Base-by-base conservation (phyloP, 2,113 vertebrate species). In the Notechis scutatus region DNA sequence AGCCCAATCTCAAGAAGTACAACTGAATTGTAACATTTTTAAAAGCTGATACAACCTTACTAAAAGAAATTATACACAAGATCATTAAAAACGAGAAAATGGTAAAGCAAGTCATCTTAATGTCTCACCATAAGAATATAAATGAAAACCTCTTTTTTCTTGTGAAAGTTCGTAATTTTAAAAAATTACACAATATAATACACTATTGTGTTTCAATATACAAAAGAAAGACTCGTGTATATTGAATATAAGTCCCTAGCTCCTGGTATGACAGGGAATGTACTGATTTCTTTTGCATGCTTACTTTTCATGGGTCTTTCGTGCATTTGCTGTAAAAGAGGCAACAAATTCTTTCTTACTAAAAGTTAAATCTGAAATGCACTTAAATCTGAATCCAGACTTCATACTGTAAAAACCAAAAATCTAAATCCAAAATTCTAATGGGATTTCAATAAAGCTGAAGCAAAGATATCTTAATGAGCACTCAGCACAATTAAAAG, bases 381-480 rank as follows among this genome's bases (percentile, higher is more conserved):
- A 87, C 54, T 93, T 81, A 93, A 57, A 69, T 69, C 85, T 61
- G 91, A 94, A 93, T 91, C 47, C 92, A 95, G 94, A 34, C 1
- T 87, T 74, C 7, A 81, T 34, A 69, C 12, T 69, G 34, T 81
- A 81, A 81, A 81, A 39, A 39, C 5, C 18, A 93, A 88, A 93
- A 89, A 69, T 69, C 88, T 61, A 92, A 95, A 93, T 91, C 50
- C 91, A 96, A 94, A 34, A 1, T 74, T 74, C 7, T 95, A 95
- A 93, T 55, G 88, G 55, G 90, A 94, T 91, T 95, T 95, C 24
- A 96, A 90, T 93, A 93, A 1, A 64, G 93, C 92, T 91, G 91
- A 93, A 93, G 24, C 1, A 69, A 95, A 45, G n/a, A 55, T 93
- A 95, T 54, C 90, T 93, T 93, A 93, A 86, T 88, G 57, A 74